phyloP scores from a whole-genome alignment of 2,888 invertebrate genomes.

The Tetropium fuscum region DNA sequence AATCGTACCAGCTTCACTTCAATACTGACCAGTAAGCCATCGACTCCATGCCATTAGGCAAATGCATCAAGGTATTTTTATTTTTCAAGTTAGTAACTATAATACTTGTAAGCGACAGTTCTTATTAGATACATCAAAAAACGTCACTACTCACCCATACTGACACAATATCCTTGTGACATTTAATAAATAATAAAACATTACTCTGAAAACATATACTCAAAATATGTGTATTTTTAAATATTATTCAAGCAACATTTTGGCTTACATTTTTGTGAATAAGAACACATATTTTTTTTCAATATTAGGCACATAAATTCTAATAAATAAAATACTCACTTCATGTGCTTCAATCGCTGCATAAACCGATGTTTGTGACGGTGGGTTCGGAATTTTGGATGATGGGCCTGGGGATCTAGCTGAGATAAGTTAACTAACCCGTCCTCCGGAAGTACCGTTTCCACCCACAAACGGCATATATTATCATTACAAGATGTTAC shows the following conservation, averaged over 20 bases:
- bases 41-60: constrained; percentile 21
- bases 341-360: constrained; percentile 97
- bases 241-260: background rate
- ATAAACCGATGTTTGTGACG: constrained; percentile 96
- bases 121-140: constrained; percentile 22
- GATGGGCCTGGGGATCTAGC: constrained; percentile 76
- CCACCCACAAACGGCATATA: constrained; percentile 98
- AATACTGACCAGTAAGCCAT: constrained; percentile 27
- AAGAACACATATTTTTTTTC: background rate
- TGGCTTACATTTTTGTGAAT: constrained; percentile 3
- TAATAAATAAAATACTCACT: constrained; percentile 73
- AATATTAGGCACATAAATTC: background rate
- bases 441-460: constrained; percentile 96
- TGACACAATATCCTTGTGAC: constrained; percentile 47
- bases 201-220: constrained; percentile 36
- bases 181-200: constrained; percentile 42
- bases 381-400: constrained; percentile 86
- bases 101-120: constrained; percentile 28
- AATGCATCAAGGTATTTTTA: constrained; percentile 8
- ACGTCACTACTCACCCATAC: constrained; percentile 46
- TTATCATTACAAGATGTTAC: constrained; percentile 99
- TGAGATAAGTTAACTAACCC: constrained; percentile 81
- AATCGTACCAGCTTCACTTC: constrained; percentile 34
- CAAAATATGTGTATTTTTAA: constrained; percentile 5
- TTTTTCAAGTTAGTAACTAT: background rate